phyloP scores from a whole-genome alignment of 2,797 vertebrate genomes.

The Dendrocincla tyrannina region DNA sequence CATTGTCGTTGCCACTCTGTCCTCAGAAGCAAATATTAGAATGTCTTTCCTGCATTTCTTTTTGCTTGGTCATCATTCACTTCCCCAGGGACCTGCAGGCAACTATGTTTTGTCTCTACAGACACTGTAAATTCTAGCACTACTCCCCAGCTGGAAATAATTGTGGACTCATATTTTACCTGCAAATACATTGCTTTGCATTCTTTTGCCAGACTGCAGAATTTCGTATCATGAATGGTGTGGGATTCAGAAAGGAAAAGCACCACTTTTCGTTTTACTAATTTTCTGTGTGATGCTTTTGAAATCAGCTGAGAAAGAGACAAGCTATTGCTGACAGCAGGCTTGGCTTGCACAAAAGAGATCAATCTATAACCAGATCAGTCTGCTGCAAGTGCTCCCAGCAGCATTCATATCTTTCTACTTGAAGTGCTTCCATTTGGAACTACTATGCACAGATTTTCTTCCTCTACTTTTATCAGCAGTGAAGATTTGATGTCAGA shows the following conservation, averaged over 20 bases:
- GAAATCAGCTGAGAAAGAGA: constrained; percentile 4
- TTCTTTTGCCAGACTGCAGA: not conserved
- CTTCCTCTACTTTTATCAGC: not conserved
- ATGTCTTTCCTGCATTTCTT: not conserved
- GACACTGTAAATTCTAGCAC: not conserved
- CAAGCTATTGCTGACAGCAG: constrained; percentile 4
- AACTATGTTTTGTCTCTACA: not conserved
- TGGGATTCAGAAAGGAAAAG: not conserved
- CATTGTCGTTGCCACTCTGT: not conserved
- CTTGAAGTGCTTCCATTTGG: constrained; percentile 30
- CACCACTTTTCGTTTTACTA: not conserved
- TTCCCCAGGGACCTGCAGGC: not conserved
- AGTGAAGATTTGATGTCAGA: not conserved
- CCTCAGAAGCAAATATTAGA: not conserved
- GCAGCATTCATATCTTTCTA: not conserved
- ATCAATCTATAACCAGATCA: constrained; percentile 12
- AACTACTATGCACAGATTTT: not conserved
- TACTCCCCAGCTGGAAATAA: not conserved
- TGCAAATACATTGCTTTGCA: not conserved
- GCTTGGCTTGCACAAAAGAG: constrained; percentile 3
- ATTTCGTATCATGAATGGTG: not conserved
- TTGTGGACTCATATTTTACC: not conserved
- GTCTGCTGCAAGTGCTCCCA: not conserved
- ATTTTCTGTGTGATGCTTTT: constrained; percentile 24
- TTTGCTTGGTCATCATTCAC: not conserved